These are phyloP conservation scores for Potorous gilbertii DNA, from an alignment of 2,797 vertebrate genomes.

Conservation along the genomic window DNA sequence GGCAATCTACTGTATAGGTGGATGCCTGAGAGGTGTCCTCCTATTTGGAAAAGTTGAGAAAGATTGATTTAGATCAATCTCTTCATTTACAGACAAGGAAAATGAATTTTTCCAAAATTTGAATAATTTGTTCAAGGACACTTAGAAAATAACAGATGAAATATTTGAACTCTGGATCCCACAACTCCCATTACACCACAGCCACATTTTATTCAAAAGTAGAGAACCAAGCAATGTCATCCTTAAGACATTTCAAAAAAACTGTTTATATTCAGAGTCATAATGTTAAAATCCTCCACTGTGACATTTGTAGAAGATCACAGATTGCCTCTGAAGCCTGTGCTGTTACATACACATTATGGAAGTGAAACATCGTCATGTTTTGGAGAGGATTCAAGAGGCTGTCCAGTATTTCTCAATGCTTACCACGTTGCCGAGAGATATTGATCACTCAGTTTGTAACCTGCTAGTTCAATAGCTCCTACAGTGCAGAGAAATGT, in stretches of 20 bases:
- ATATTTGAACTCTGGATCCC: conserved; percentile 6
- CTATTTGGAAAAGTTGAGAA: neutral
- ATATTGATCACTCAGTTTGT: neutral
- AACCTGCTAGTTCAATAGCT: neutral
- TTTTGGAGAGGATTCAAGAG: neutral
- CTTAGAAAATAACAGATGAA: neutral
- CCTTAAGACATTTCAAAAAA: neutral
- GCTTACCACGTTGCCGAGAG: neutral
- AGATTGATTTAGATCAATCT: neutral
- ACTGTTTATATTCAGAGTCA: neutral
- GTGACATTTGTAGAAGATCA: neutral
- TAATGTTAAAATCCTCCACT: neutral
- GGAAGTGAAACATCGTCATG: neutral
- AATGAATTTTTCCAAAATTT: neutral
- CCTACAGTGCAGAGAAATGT: neutral
- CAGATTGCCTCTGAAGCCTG: neutral
- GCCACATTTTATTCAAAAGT: neutral
- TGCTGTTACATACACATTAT: neutral
- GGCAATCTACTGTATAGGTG: neutral
- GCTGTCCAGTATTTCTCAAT: neutral
- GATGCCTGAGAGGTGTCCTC: neutral
- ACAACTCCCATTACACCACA: neutral
- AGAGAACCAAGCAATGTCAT: neutral
- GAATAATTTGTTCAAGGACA: neutral
- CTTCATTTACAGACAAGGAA: conserved; percentile 24